Base-by-base conservation (phyloP, 2,888 invertebrate genomes). In the Dolichomitus sp. region DNA sequence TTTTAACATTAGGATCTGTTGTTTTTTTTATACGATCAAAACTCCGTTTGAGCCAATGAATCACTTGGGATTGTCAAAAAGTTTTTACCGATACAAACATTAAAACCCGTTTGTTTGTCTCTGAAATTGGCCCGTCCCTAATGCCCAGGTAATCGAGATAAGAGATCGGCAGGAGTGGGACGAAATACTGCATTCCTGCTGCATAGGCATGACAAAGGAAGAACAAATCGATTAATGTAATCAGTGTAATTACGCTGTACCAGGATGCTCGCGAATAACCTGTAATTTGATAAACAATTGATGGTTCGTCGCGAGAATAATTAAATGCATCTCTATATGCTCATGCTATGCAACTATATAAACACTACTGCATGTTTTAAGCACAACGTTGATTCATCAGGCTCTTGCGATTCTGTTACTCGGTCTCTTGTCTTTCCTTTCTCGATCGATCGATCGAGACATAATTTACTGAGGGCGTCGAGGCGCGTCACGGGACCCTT, bases 261-360 rank as follows among this genome's bases (percentile, higher is more conserved):
- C 14, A 33, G 30, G 9, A 52, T 57, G 9, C 27, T 30, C 33
- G 57, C 30, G 57, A 7, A 70, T 72, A 81, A 76, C 76, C 81
- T 42, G 66, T 61, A 76, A 81, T 81, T 76, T 72, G 66, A 72
- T 76, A 68, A 81, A 76, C 76, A 76, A 81, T 81, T 76, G 76
- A 81, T 66, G 72, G 50, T 30, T 61, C 70, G 59, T 72, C 50
- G 52, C 33, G 59, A 59, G 70, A 50, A 40, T 59, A 76, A 81
- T 70, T 57, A 65, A 59, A 37, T 40, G 42, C 37, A 63, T 77
- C 42, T 30, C 9, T 27, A 7, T 2, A 11, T 11, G 19, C n/a
- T 3, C 11, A 12, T 19, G 12, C 0, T 17, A 27, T n/a, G 14
- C 2, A 6, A 4, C 30, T 14, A 30, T 37, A 12, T 45, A 57